Conservation (phyloP, 2,113 vertebrate genomes). For the Oostethus manadensis region DNA sequence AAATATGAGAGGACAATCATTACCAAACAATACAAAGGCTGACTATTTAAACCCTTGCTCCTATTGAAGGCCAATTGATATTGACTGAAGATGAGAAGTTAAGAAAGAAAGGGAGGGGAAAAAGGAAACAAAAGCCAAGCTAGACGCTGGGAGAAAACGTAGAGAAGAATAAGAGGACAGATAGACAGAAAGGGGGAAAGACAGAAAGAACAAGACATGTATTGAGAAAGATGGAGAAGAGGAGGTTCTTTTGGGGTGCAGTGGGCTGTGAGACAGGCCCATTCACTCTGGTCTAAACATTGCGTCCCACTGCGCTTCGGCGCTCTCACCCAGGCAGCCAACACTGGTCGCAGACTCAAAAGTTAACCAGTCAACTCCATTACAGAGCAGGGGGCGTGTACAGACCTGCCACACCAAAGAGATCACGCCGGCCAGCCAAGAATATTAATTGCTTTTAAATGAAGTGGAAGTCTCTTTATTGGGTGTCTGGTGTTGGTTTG, state of each 20-base stretch:
- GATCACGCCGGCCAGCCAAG: constrained; percentile 66
- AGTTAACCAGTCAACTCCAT: constrained; percentile 79
- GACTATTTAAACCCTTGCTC: constrained; percentile 69
- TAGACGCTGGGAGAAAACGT: constrained; percentile 38
- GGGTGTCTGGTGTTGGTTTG: constrained; percentile 80
- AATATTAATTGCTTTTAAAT: constrained; percentile 85
- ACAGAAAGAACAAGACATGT: constrained; percentile 36
- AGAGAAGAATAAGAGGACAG: constrained; percentile 45
- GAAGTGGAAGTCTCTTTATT: constrained; percentile 81
- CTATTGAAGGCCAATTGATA: constrained; percentile 49
- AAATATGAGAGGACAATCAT: constrained; percentile 56
- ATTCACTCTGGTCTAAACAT: constrained; percentile 68
- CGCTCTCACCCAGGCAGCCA: constrained; percentile 73
- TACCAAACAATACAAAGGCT: constrained; percentile 58
- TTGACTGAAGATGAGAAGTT: constrained; percentile 35
- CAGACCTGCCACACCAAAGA: constrained; percentile 78
- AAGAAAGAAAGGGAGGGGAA: constrained; percentile 29
- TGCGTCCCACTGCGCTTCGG: constrained; percentile 71
- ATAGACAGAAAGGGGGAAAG: constrained; percentile 43
- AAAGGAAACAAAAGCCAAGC: constrained; percentile 50
- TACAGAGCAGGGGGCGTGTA: constrained; percentile 73
- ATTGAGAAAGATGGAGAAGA: constrained; percentile 48
- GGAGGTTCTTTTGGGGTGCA: constrained; percentile 70
- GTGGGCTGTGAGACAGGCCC: constrained; percentile 73
- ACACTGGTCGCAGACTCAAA: constrained; percentile 64